Conservation (phyloP, 2,888 invertebrate species). For the Dendrolimus pini region DNA sequence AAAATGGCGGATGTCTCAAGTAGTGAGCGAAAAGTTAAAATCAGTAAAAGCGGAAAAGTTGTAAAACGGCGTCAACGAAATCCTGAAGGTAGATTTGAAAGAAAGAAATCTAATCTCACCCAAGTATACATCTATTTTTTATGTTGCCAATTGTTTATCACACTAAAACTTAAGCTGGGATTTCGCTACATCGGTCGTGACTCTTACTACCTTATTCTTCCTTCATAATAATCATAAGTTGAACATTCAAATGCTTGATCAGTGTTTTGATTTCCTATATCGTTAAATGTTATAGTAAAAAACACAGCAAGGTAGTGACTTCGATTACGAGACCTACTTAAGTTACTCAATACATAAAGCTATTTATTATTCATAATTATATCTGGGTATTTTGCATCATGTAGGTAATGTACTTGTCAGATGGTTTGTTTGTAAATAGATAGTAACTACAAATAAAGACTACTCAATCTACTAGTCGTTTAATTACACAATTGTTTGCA, state of each 20-base stretch:
- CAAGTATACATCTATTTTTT: slow-evolving; percentile 5
- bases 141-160: slow-evolving; percentile 8
- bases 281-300: neutral
- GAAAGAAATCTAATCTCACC: slow-evolving; percentile 11
- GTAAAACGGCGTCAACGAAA: slow-evolving; percentile 66
- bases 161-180: slow-evolving; percentile 23
- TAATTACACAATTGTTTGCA: too few relatives aligned
- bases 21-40: slow-evolving; percentile 66
- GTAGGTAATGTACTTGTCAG: neutral
- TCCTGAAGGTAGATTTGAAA: slow-evolving; percentile 58
- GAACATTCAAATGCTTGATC: slow-evolving; percentile 10
- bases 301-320: neutral
- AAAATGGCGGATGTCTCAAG: slow-evolving; percentile 77
- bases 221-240: slow-evolving; percentile 46
- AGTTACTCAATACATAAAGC: neutral
- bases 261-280: slow-evolving; percentile 9
- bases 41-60: slow-evolving; percentile 68
- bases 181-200: slow-evolving; percentile 36
- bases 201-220: slow-evolving; percentile 62
- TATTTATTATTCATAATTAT: neutral
- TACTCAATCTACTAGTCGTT: too few relatives aligned
- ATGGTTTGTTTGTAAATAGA: neutral
- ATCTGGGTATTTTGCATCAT: neutral
- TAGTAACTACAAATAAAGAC: neutral
- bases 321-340: neutral